Base-by-base conservation (phyloP, 2,888 invertebrate species). In the Pantelozetes paolii region DNA sequence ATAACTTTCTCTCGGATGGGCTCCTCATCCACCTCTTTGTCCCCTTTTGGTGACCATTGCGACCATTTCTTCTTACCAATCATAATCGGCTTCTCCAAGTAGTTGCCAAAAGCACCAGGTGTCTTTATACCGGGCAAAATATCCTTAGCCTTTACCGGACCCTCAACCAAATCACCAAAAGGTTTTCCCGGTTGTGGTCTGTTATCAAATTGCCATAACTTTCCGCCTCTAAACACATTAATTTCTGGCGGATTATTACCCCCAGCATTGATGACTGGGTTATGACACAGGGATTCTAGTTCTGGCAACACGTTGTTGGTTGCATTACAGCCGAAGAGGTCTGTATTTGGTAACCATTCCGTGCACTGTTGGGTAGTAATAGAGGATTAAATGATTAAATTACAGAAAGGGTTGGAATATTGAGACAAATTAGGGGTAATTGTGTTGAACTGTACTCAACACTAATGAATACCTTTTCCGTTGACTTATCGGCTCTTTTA, bases 131-230 rank as follows among this genome's bases (percentile, higher is more conserved):
- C 69, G 11, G 23, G 42, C 69, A 23, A 69, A 15, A 20, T 45
- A 1, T 23, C 1, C 18, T 69, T 69, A 1, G 69, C 69, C 9
- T 3, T n/a, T 5, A 20, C 26, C 15, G 69, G 20, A 23, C 67
- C 69, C 2, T 69, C 69, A 15, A 69, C 3, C 26, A 69, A 6
- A 18, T 69, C 11, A 1, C 69, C 69, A 5, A 69, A 45, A 8
- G 69, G 69, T 42, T 45, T 69, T 0, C 5, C 1, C 1, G 2
- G 9, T 23, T 42, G 11, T 1, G 69, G 69, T 18, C 18, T 69
- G 36, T 69, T 69, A 20, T 69, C 69, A 11, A 69, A 69, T n/a
- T 69, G 11, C 69, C 69, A 69, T 20, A 36, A 45, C 20, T 69
- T 69, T 23, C 69, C 69, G 15, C 42, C 42, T 28, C 69, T 23